Evolutionary conservation across 2,888 invertebrate genomes (phyloP).

Genomic region (Meganola albula): DNA sequence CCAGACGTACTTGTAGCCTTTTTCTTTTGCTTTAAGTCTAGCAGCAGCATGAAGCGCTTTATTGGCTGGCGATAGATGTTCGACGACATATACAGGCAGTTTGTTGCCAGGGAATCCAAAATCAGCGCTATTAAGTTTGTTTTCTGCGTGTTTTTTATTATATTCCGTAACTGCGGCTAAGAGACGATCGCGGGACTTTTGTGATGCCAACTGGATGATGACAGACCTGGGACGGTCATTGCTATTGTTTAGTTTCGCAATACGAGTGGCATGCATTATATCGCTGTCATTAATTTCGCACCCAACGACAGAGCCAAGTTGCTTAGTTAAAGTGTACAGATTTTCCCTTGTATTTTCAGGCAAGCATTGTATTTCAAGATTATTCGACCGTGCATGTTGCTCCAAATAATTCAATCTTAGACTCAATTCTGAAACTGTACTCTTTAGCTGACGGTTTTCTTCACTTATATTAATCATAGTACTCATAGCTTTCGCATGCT

Average conservation of each 20-base stretch:
- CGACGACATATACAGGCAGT: constrained; percentile 3
- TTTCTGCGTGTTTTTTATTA: constrained; percentile 10
- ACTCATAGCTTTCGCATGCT: not conserved
- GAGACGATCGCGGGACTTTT: constrained; percentile 9
- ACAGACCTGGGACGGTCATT: constrained; percentile 11
- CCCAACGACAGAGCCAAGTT: constrained; percentile 9
- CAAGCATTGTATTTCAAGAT: constrained; percentile 15
- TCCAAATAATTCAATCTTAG: too few species aligned
- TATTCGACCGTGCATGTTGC: too few species aligned
- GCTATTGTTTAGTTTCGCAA: constrained; percentile 10
- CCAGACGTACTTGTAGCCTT: constrained; percentile 6
- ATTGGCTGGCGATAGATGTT: constrained; percentile 7
- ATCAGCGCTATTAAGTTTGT: constrained; percentile 7
- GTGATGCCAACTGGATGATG: constrained; percentile 8
- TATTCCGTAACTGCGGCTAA: constrained; percentile 12
- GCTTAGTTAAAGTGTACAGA: constrained; percentile 8
- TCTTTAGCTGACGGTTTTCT: too few species aligned
- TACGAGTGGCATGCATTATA: constrained; percentile 9
- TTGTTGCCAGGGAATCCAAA: constrained; percentile 4
- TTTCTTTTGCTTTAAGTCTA: not conserved
- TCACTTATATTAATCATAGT: not conserved
- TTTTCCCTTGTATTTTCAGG: constrained; percentile 14
- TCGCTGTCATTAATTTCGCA: constrained; percentile 4
- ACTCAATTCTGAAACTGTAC: too few species aligned
- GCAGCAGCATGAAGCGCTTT: constrained; percentile 4